phyloP scores from a whole-genome alignment of 2,797 vertebrate species.

The Orestias chungarensis region DNA sequence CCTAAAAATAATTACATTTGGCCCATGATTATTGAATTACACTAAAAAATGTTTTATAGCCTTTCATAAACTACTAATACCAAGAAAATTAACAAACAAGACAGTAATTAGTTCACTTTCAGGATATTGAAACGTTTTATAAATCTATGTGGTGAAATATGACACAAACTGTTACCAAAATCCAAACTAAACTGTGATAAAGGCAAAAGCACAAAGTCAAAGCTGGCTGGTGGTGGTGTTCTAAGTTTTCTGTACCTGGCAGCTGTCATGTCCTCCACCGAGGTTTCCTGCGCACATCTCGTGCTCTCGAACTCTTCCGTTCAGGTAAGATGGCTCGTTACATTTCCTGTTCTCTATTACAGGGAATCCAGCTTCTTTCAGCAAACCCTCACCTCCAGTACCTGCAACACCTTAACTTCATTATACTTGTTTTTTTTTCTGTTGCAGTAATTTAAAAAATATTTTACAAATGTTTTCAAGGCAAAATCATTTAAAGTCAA shows the following conservation, averaged over 20 bases:
- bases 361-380: conserved; percentile 93
- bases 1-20: too few species aligned
- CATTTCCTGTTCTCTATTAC: conserved; percentile 96
- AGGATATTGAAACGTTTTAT: background rate
- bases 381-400: conserved; percentile 78
- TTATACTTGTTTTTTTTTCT: too few species aligned
- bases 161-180: background rate
- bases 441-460: too few species aligned
- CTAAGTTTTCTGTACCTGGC: conserved; percentile 83
- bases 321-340: conserved; percentile 86
- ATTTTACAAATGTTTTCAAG: too few species aligned
- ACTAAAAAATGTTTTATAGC: background rate
- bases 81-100: background rate
- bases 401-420: conserved; percentile 80
- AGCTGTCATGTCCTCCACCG: conserved; percentile 88
- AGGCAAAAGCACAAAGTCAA: background rate
- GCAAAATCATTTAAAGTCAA: too few species aligned
- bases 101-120: background rate
- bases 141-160: background rate
- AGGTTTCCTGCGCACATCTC: conserved; percentile 94
- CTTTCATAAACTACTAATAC: background rate
- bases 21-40: too few species aligned
- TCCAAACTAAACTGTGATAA: background rate
- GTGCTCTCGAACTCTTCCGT: conserved; percentile 76
- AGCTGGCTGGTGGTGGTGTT: background rate